phyloP scores from a whole-genome alignment of 2,888 invertebrate genomes.

The Drosophila prolongata region DNA sequence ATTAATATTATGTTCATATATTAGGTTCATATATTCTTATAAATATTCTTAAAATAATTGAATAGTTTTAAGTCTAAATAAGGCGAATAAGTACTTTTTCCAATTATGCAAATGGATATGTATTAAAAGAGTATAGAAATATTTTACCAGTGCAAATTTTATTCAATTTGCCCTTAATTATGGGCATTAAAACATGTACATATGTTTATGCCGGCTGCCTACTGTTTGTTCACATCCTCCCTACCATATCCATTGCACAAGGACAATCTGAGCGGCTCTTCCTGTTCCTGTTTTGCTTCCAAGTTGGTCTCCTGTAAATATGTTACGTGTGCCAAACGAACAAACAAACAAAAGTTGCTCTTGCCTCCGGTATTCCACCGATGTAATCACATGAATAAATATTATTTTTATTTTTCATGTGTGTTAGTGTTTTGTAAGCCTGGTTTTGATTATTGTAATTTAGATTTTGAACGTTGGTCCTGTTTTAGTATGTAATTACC shows the following conservation, averaged over 20 bases:
- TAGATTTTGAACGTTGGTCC: constrained; percentile 47
- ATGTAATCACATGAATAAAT: constrained; percentile 66
- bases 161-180: constrained; percentile 52
- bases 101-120: too few relatives aligned
- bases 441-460: constrained; percentile 43
- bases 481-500: constrained; percentile 60
- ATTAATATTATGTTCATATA: too few relatives aligned
- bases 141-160: constrained; percentile 1
- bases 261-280: constrained; percentile 63
- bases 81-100: too few relatives aligned
- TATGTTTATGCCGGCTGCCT: constrained; percentile 44
- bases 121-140: too few relatives aligned
- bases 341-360: constrained; percentile 60
- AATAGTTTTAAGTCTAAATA: too few relatives aligned
- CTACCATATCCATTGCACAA: constrained; percentile 42
- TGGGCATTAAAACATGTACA: constrained; percentile 24
- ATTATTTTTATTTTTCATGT: constrained; percentile 52
- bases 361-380: constrained; percentile 43
- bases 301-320: constrained; percentile 69
- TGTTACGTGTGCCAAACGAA: constrained; percentile 46
- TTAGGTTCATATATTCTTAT: too few relatives aligned
- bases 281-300: constrained; percentile 64
- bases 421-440: constrained; percentile 21
- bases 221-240: constrained; percentile 38
- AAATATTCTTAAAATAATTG: too few relatives aligned